These are phyloP conservation scores for Agapornis roseicollis DNA, from an alignment of 2,113 vertebrate genomes.

Conservation along the genomic window DNA sequence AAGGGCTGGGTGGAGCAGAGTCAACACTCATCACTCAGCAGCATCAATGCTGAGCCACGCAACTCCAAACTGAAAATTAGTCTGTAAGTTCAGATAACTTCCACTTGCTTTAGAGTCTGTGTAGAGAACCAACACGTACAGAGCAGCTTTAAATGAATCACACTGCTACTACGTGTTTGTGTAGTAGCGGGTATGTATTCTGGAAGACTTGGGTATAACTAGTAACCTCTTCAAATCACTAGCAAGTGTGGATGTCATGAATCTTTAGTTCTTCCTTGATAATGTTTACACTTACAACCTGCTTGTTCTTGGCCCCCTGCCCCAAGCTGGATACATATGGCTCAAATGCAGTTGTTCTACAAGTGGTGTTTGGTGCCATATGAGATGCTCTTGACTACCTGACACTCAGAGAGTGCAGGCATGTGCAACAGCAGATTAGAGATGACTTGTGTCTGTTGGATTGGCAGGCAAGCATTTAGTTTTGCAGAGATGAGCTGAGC, in stretches of 20 bases:
- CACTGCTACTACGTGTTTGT: not conserved
- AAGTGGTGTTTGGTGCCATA: not conserved
- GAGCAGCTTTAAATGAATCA: not conserved
- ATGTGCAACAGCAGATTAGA: not conserved
- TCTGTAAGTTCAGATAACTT: not conserved
- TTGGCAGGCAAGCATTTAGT: not conserved
- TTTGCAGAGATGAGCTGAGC: not conserved
- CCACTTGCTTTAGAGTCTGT: not conserved
- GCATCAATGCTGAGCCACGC: not conserved
- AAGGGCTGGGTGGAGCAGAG: not conserved
- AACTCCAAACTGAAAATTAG: not conserved
- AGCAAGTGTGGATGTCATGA: not conserved
- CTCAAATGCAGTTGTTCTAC: not conserved
- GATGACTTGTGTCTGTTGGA: not conserved
- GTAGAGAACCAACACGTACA: not conserved
- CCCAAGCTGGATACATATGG: too few species aligned
- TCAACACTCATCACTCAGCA: not conserved
- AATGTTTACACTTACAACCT: not conserved
- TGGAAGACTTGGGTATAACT: not conserved
- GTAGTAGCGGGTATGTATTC: not conserved
- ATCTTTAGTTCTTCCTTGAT: not conserved
- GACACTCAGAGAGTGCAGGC: not conserved
- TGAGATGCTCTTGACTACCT: not conserved
- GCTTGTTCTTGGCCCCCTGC: not conserved
- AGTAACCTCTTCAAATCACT: not conserved